Evolutionary conservation across 2,888 invertebrate species (phyloP).

Genomic region (Parapristionchus giblindavisi): DNA sequence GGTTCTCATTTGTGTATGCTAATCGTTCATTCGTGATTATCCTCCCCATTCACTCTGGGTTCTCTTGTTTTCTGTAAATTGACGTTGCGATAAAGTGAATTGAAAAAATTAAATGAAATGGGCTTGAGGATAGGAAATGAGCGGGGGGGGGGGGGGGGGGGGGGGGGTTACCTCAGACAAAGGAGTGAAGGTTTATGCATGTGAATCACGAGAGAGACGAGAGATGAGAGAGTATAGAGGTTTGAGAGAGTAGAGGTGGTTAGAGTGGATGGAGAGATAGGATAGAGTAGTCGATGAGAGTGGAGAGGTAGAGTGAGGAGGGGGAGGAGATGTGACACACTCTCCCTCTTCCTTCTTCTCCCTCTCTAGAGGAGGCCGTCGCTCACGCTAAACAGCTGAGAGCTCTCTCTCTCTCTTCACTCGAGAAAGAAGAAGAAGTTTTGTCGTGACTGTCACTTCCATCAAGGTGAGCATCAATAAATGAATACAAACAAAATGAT

Average conservation of each 20-base stretch:
- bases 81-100: neutral
- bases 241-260: constrained; percentile 9
- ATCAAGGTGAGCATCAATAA: neutral
- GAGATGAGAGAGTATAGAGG: constrained; percentile 20
- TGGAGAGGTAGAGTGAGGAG: neutral
- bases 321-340: neutral
- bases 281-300: constrained; percentile 7
- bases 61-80: neutral
- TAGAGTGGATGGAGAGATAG: neutral
- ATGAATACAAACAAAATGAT: neutral
- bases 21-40: too few species aligned
- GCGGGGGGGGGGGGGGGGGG: too few species aligned
- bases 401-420: constrained; percentile 10
- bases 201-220: constrained; percentile 30
- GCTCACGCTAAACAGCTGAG: constrained; percentile 37
- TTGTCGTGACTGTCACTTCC: neutral
- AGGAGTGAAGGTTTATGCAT: neutral
- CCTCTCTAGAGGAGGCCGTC: constrained; percentile 1
- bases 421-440: neutral
- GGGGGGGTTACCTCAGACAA: constrained; percentile 9
- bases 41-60: constrained; percentile 4
- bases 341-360: constrained; percentile 5
- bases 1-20: neutral
- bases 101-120: too few species aligned
- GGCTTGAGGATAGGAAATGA: too few species aligned